A percentile compares a stretch with the other conserved stretches of the same genome.
These are phyloP conservation scores for Meliscaeva auricollis DNA, from an alignment of 2,888 invertebrate genomes.

Conservation along the genomic window DNA sequence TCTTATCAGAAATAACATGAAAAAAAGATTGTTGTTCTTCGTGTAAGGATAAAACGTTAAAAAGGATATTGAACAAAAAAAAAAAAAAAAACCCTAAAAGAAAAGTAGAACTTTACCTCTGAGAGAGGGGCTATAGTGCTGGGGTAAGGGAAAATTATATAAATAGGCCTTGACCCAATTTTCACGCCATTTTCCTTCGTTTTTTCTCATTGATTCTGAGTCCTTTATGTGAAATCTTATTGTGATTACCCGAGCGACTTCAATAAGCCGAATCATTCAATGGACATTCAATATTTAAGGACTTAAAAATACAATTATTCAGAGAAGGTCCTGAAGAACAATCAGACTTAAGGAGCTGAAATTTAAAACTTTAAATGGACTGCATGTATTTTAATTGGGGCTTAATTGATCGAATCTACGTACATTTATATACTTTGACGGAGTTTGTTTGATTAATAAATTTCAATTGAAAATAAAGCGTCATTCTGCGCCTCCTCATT, in stretches of 20 bases:
- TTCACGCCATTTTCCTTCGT: background rate
- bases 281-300: background rate
- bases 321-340: background rate
- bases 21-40: slow-evolving; percentile 48
- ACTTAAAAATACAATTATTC: slow-evolving; percentile 14
- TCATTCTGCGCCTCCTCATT: background rate
- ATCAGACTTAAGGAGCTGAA: background rate
- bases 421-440: slow-evolving; percentile 28
- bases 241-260: background rate
- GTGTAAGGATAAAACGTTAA: slow-evolving; percentile 43
- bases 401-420: slow-evolving; percentile 53
- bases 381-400: slow-evolving; percentile 56
- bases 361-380: slow-evolving; percentile 21
- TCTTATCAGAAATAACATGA: slow-evolving; percentile 45
- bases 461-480: slow-evolving; percentile 1
- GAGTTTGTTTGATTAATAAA: slow-evolving; percentile 70
- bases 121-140: background rate
- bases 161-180: slow-evolving; percentile 40
- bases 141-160: slow-evolving; percentile 38
- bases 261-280: background rate
- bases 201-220: slow-evolving; percentile 10
- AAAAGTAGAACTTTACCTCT: no score
- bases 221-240: background rate
- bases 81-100: slow-evolving; percentile 15
- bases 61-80: slow-evolving; percentile 15